phyloP scores from a whole-genome alignment of 2,113 vertebrate species.

The Naja naja region DNA sequence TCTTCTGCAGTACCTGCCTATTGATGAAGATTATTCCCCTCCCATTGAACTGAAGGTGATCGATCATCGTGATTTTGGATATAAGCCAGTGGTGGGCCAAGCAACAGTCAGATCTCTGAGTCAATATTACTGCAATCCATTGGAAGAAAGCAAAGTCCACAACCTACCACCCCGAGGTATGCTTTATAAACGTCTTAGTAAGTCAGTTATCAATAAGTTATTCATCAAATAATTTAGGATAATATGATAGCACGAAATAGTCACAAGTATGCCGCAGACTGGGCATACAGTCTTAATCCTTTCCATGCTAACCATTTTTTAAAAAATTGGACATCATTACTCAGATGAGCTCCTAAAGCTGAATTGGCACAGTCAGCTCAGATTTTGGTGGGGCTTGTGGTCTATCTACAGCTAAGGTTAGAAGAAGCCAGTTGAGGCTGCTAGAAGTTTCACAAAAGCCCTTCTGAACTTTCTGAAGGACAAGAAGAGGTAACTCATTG shows the following conservation, averaged over 20 bases:
- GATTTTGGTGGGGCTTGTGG: neutral
- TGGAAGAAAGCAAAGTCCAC: neutral
- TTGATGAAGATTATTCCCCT: slow-evolving; percentile 45
- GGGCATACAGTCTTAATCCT: neutral
- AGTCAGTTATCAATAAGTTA: neutral
- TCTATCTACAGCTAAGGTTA: neutral
- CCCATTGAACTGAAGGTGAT: slow-evolving; percentile 67
- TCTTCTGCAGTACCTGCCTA: slow-evolving; percentile 57
- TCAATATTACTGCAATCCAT: slow-evolving; percentile 54
- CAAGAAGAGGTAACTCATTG: neutral
- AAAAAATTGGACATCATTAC: neutral
- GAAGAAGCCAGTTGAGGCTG: neutral
- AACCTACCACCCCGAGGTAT: neutral
- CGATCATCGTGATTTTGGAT: slow-evolving; percentile 44
- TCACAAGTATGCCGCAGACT: neutral
- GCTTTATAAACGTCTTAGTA: neutral
- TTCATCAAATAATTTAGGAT: neutral
- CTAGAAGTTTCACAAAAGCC: neutral
- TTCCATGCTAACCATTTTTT: neutral
- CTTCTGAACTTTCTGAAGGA: neutral
- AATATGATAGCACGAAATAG: neutral
- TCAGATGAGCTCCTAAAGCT: neutral
- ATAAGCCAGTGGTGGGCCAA: slow-evolving; percentile 57
- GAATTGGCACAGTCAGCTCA: neutral
- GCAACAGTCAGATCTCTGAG: slow-evolving; percentile 49